phyloP scores from a whole-genome alignment of 1,140 invertebrate species.

The Liolophura sinensis region DNA sequence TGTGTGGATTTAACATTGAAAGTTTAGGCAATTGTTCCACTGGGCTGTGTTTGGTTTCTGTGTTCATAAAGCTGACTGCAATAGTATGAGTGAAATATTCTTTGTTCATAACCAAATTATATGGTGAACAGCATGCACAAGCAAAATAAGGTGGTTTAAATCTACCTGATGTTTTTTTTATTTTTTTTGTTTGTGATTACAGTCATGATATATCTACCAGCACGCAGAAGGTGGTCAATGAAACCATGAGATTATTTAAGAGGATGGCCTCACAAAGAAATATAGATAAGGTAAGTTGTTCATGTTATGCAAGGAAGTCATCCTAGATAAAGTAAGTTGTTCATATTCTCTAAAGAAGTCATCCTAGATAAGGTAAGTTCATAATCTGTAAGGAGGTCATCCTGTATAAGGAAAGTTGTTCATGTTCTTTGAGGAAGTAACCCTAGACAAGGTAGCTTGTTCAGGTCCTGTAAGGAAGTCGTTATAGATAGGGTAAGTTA shows the following conservation, averaged over 20 bases:
- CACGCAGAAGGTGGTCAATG: slow-evolving; percentile 75
- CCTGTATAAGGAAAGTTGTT: slow-evolving; percentile 63
- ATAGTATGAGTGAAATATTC: not conserved
- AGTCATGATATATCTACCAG: slow-evolving; percentile 79
- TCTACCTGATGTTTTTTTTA: too few relatives aligned
- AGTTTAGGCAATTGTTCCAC: too few relatives aligned
- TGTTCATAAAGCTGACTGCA: slow-evolving; percentile 30
- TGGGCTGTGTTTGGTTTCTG: not conserved
- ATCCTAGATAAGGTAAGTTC: too few relatives aligned
- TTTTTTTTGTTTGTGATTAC: slow-evolving; percentile 43
- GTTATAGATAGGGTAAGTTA: slow-evolving; percentile 66
- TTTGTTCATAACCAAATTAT: not conserved
- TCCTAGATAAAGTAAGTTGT: not conserved
- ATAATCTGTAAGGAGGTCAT: too few relatives aligned
- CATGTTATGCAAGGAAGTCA: not conserved
- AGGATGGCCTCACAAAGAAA: slow-evolving; percentile 69
- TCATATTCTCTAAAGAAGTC: not conserved
- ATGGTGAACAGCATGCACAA: not conserved
- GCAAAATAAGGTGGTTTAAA: too few relatives aligned
- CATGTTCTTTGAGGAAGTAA: too few relatives aligned
- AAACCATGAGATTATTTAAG: slow-evolving; percentile 74
- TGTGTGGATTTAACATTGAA: too few relatives aligned
- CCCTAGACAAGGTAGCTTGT: too few relatives aligned
- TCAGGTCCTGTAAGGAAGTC: too few relatives aligned
- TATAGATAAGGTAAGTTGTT: slow-evolving; percentile 64